Percentiles rank a stretch among this genome's conserved stretches.
phyloP scores from a whole-genome alignment of 64 coral and sea anemone genomes.

The Pachyseris speciosa region DNA sequence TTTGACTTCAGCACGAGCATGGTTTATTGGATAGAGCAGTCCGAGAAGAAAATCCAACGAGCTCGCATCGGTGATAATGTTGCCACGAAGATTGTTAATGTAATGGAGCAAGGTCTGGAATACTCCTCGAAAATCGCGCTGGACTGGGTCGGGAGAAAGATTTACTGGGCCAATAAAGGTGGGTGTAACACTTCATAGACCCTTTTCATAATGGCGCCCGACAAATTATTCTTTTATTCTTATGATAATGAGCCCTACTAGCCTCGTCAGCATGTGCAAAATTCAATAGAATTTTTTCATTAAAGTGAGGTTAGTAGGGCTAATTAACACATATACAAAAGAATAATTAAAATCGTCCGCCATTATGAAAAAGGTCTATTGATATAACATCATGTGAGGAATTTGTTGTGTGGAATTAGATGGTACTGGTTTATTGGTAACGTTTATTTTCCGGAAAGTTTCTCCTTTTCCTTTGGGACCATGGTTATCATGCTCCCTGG shows the following conservation, averaged over 20 bases:
- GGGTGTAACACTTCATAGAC: background rate
- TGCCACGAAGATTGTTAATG: background rate
- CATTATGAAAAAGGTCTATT: too few species aligned
- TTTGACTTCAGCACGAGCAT: constrained; percentile 68
- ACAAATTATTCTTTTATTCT: background rate
- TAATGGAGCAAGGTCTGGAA: constrained; percentile 20
- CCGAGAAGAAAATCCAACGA: background rate
- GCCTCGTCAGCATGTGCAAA: too few species aligned
- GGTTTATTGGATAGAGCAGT: constrained; percentile 67
- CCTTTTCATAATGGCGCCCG: too few species aligned
- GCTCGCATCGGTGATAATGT: constrained; percentile 18
- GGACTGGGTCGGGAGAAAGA: constrained; percentile 77
- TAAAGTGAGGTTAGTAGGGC: too few species aligned
- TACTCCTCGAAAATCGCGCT: constrained; percentile 45
- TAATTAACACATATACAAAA: too few species aligned
- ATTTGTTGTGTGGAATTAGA: too few species aligned
- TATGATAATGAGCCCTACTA: too few species aligned
- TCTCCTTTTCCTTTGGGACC: too few species aligned
- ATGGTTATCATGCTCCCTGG: too few species aligned
- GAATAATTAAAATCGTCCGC: too few species aligned
- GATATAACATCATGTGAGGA: background rate
- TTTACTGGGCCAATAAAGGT: constrained; percentile 70
- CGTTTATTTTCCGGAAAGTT: too few species aligned
- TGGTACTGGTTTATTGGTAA: background rate
- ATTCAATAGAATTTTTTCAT: too few species aligned